Percentiles rank a stretch among this genome's conserved stretches.
phyloP scores from a whole-genome alignment of 2,888 invertebrate species.

The Cancer borealis region DNA sequence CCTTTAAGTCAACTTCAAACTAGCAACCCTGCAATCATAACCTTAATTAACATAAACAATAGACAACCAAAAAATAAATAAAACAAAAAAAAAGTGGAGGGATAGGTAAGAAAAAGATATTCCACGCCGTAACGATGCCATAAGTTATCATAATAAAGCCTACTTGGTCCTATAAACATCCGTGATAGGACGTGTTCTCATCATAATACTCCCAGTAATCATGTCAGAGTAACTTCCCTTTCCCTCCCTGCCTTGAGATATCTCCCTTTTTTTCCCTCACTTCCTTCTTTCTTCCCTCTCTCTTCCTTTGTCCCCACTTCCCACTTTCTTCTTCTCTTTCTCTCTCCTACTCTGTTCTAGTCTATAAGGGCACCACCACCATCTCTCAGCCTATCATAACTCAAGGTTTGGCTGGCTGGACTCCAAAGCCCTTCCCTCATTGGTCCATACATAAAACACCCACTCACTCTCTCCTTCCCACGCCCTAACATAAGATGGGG shows the following conservation, averaged over 20 bases:
- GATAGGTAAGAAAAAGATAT: background rate
- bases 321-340: background rate
- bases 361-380: background rate
- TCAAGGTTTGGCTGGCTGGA: background rate
- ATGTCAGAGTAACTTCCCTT: background rate
- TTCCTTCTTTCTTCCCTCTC: background rate
- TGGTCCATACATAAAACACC: background rate
- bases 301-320: background rate
- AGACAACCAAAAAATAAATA: no score
- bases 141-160: background rate
- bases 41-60: background rate
- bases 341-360: background rate
- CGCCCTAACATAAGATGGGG: background rate
- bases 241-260: background rate
- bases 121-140: background rate
- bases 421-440: background rate
- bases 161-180: background rate
- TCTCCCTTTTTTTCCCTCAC: background rate
- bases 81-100: no score
- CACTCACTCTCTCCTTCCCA: background rate
- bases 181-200: background rate
- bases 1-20: background rate
- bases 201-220: conserved; percentile 12
- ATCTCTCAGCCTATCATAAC: background rate
- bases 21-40: background rate